Conservation (phyloP, 2,888 invertebrate species). For the Sarcophaga subvicina region DNA sequence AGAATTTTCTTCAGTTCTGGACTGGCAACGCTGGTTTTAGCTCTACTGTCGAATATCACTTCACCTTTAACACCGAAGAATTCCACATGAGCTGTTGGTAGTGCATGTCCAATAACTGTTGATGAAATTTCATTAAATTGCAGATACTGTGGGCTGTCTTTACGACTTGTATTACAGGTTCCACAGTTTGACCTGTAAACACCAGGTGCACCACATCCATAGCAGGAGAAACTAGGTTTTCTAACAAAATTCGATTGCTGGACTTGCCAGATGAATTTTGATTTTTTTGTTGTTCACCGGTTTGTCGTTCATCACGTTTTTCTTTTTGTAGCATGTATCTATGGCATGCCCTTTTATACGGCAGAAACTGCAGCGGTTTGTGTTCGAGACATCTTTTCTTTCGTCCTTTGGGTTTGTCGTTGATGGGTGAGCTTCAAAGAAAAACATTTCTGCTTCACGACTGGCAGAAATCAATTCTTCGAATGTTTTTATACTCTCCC, state of each 20-base stretch:
- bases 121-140: conserved; percentile 36
- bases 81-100: too few relatives aligned
- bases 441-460: neutral
- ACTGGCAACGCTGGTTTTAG: conserved; percentile 48
- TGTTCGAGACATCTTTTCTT: too few relatives aligned
- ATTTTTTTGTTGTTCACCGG: neutral
- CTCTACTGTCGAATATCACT: conserved; percentile 34
- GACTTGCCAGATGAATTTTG: too few relatives aligned
- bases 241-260: neutral
- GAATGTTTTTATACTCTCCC: neutral
- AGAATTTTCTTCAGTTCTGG: too few relatives aligned
- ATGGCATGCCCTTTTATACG: too few relatives aligned
- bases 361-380: too few relatives aligned
- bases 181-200: conserved; percentile 40
- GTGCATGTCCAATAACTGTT: neutral
- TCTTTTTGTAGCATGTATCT: too few relatives aligned
- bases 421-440: neutral
- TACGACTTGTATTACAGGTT: conserved; percentile 10
- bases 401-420: neutral
- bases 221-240: conserved; percentile 29
- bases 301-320: neutral
- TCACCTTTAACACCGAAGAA: too few relatives aligned
- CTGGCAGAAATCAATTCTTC: neutral
- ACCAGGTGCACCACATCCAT: conserved; percentile 28
- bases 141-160: conserved; percentile 53